Evolutionary conservation across 2,888 invertebrate genomes (phyloP).

Genomic region (Eledone cirrhosa): DNA sequence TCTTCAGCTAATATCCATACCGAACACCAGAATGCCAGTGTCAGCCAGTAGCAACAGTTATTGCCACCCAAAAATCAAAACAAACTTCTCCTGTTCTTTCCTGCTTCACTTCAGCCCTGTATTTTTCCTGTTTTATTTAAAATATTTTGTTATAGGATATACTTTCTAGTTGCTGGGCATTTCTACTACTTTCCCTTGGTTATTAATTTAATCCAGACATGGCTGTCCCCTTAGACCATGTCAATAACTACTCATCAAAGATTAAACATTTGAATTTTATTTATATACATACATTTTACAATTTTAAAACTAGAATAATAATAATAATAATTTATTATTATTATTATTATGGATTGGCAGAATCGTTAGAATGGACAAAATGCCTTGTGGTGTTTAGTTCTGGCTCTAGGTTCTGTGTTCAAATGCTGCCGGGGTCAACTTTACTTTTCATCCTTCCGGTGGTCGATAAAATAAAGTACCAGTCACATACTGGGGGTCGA

Average conservation of each 20-base stretch:
- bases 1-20: not conserved
- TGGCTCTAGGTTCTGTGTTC: no score
- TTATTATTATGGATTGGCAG: not conserved
- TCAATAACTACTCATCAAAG: conserved; percentile 20
- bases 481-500: no score
- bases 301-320: not conserved
- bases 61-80: not conserved
- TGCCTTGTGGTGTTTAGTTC: no score
- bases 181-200: not conserved
- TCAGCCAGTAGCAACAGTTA: not conserved
- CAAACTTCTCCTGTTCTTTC: not conserved
- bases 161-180: not conserved
- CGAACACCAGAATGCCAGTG: conserved; percentile 16
- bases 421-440: no score
- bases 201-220: not conserved
- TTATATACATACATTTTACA: not conserved
- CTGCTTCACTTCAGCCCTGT: not conserved
- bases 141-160: no score
- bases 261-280: not conserved
- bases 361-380: no score
- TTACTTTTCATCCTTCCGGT: no score
- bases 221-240: no score
- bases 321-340: not conserved
- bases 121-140: not conserved
- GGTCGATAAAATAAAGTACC: no score